Evolutionary conservation across 2,888 invertebrate genomes (phyloP).

Genomic region (Enchytraeus crypticus): DNA sequence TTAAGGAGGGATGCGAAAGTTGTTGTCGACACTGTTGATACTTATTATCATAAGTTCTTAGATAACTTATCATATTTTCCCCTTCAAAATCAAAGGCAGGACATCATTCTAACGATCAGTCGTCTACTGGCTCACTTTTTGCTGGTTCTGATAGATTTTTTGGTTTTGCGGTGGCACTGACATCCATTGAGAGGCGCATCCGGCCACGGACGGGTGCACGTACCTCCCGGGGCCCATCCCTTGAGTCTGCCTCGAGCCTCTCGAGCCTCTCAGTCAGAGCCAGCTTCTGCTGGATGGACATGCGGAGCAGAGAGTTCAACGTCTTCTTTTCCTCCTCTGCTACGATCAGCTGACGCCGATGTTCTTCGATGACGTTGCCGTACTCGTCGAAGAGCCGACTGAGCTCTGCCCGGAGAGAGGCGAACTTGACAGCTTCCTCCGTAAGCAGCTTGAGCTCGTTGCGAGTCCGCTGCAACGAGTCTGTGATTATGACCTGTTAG

Average conservation of each 20-base stretch:
- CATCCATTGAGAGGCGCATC: too few relatives aligned
- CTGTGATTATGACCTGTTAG: slow-evolving; percentile 88
- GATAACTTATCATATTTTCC: too few relatives aligned
- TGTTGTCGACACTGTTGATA: too few relatives aligned
- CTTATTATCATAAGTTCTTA: too few relatives aligned
- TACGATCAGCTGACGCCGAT: slow-evolving; percentile 74
- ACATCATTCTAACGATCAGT: too few relatives aligned
- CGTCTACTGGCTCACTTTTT: too few relatives aligned
- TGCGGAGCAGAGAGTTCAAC: slow-evolving; percentile 84
- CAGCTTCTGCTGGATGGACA: slow-evolving; percentile 96
- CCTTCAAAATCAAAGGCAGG: too few relatives aligned
- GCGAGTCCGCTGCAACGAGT: slow-evolving; percentile 90
- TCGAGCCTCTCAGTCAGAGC: slow-evolving; percentile 90
- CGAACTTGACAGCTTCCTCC: slow-evolving; percentile 95
- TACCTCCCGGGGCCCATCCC: too few relatives aligned
- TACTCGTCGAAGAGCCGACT: slow-evolving; percentile 98
- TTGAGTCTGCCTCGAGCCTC: slow-evolving; percentile 83
- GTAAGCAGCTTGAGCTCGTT: slow-evolving; percentile 91
- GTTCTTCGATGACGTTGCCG: slow-evolving; percentile 93
- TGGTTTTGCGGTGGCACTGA: too few relatives aligned
- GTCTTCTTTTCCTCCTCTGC: slow-evolving; percentile 99
- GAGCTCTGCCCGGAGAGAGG: slow-evolving; percentile 95
- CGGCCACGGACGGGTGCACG: too few relatives aligned
- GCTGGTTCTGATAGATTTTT: too few relatives aligned
- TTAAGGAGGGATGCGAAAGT: too few relatives aligned